Evolutionary conservation across 2,888 invertebrate genomes (phyloP), one percentile per base, ranked within the genome.

Genomic region (Tipula unca): DNA sequence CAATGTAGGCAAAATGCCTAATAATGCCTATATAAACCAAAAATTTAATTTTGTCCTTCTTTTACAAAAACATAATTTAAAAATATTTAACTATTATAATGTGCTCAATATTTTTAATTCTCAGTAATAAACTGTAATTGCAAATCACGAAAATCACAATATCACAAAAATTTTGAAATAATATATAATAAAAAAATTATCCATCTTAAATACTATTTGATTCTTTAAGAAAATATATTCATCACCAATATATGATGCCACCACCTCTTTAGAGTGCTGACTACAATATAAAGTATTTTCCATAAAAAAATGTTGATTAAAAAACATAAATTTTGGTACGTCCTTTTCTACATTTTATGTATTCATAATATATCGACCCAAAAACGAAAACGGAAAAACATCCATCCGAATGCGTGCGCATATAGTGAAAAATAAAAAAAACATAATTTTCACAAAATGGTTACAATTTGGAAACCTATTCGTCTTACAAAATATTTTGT

Each of bases 241-340:
- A 69, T 8, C 69, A 69, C 6, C 20, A 69, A 69, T 69, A n/a
- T n/a, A 8, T 20, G 25, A 69, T 69, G 69, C 20, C 69, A 69
- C 69, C 69, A 69, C 69, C 69, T 69, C 69, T n/a, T 69, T 69
- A 6, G 25, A 69, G 10, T 13, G 69, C 25, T 69, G 69, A 69
- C 69, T 69, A 13, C 20, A 25, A 25, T 69, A 69, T 25, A 69
- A 25, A 20, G 25, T 69, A 25, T 69, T 10, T 2, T 25, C 25
- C 25, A 69, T 10, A 25, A 69, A 32, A n/a, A 10, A 17, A 48
- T 69, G 69, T 48, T 20, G 20, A 69, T 69, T 13, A 69, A n/a
- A n/a, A n/a, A 69, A 20, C 69, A 69, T 69, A 69, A 69, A 69
- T 69, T 69, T 69, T 69, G 69, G 69, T 69, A 69, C 69, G 69